Percentiles rank a stretch among this genome's conserved stretches.
phyloP scores from a whole-genome alignment of 35 echinoderm and acorn worm genomes.

The Apostichopus californicus region DNA sequence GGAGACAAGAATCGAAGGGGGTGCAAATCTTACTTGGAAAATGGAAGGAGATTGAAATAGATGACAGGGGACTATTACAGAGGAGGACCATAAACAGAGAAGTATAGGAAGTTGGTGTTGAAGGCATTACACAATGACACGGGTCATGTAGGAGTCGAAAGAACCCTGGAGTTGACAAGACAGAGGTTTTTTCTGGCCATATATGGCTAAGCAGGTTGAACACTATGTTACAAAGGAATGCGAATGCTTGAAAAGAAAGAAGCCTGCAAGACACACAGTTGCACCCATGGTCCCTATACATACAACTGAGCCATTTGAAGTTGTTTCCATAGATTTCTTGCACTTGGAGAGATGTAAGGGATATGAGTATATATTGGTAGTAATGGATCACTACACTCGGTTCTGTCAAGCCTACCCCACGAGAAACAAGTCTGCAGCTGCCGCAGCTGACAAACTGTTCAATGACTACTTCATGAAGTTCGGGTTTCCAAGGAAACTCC shows the following conservation, averaged over 20 bases:
- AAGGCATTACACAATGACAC: slow-evolving; percentile 66
- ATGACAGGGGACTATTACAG: neutral
- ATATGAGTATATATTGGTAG: slow-evolving; percentile 24
- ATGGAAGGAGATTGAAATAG: slow-evolving; percentile 20
- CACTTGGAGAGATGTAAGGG: slow-evolving; percentile 67
- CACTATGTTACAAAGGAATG: neutral
- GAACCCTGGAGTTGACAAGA: slow-evolving; percentile 23
- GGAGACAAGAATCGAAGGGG: neutral
- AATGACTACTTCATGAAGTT: too few species aligned
- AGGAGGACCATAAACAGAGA: neutral
- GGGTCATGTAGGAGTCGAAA: slow-evolving; percentile 63
- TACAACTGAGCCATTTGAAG: slow-evolving; percentile 62
- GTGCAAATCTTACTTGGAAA: slow-evolving; percentile 53
- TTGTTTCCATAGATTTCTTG: slow-evolving; percentile 69
- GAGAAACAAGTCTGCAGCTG: too few species aligned
- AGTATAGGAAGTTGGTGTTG: slow-evolving; percentile 36
- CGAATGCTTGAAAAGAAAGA: too few species aligned
- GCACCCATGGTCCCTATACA: too few species aligned
- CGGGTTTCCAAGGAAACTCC: too few species aligned
- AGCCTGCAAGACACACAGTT: too few species aligned
- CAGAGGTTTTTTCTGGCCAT: slow-evolving; percentile 39
- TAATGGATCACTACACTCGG: slow-evolving; percentile 70
- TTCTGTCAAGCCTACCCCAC: slow-evolving; percentile 64
- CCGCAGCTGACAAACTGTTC: too few species aligned
- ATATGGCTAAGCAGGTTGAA: slow-evolving; percentile 33